Base-by-base conservation (phyloP, 2,113 vertebrate species). In the Dendropsophus ebraccatus region DNA sequence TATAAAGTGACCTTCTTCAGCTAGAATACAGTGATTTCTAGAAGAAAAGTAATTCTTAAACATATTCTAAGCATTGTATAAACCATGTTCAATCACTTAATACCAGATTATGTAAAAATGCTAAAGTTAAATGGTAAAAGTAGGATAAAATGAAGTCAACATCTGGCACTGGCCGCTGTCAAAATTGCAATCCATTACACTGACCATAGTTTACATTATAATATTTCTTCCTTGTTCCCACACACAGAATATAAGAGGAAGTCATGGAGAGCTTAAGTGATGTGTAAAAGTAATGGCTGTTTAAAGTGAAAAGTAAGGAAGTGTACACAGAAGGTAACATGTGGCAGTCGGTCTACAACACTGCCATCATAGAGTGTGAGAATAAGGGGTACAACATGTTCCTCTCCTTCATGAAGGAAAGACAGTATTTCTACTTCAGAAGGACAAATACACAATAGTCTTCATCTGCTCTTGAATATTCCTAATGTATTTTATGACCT, bases 121-220 rank as follows among this genome's bases (percentile, higher is more conserved):
- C 41, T 5, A 4, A 23, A 37, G 25, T 17, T 41, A 16, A 81
- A 25, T 54, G 19, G 50, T 37, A 5, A 41, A 41, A 41, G 8
- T 41, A 41, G 3, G 62, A 16, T n/a, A 0, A 16, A 28, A 37
- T 47, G 8, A 60, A 75, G 67, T 74, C 50, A 75, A 83, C 69
- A 83, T 83, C 82, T 83, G 70, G 70, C 52, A 16, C 69, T 72
- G 70, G 70, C 17, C 70, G 75, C 19, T 60, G 82, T 83, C 70
- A 83, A 60, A 60, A 60, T 21, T 4, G 69, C 82, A 56, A 60
- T 83, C 45, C 21, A 82, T 83, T 83, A 83, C 35, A 28, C 3
- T 45, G 32, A 74, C 19, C 70, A 28, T 28, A 60, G 70, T 74
- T 73, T 83, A 83, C 82, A 58, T 83, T 82, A 82, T 72, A 72